Percentiles rank a stretch among this genome's conserved stretches.
These are phyloP conservation scores for Tetragnatha montana DNA, from an alignment of 2,888 invertebrate genomes.

Conservation along the genomic window DNA sequence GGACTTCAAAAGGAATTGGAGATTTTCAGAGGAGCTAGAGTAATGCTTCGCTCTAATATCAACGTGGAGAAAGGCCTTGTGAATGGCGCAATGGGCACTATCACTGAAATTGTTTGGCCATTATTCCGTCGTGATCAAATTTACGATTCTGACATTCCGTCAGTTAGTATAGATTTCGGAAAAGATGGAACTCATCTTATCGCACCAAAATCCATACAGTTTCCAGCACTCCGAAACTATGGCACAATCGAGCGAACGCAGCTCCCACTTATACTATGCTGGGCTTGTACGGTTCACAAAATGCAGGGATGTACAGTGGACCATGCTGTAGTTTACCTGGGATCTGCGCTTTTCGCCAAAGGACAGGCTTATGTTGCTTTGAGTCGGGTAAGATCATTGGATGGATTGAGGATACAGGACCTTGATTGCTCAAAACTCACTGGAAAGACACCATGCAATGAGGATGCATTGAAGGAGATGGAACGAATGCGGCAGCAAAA, in stretches of 20 bases:
- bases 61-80: constrained; percentile 28
- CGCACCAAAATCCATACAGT: too few species aligned
- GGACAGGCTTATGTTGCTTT: background rate
- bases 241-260: too few species aligned
- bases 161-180: too few species aligned
- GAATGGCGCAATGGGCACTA: constrained; percentile 26
- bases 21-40: constrained; percentile 38
- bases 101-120: constrained; percentile 20
- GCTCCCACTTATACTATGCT: background rate
- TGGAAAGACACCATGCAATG: background rate
- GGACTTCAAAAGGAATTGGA: constrained; percentile 33
- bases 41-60: constrained; percentile 29
- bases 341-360: background rate
- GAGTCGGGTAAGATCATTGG: background rate
- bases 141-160: too few species aligned
- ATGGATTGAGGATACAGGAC: background rate
- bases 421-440: background rate
- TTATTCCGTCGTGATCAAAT: too few species aligned
- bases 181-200: too few species aligned
- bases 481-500: background rate
- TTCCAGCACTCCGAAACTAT: too few species aligned
- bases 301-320: background rate
- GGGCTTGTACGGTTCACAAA: background rate
- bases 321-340: background rate
- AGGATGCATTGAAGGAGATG: background rate